phyloP scores from a whole-genome alignment of 2,113 vertebrate genomes.

The Azemiops feae region DNA sequence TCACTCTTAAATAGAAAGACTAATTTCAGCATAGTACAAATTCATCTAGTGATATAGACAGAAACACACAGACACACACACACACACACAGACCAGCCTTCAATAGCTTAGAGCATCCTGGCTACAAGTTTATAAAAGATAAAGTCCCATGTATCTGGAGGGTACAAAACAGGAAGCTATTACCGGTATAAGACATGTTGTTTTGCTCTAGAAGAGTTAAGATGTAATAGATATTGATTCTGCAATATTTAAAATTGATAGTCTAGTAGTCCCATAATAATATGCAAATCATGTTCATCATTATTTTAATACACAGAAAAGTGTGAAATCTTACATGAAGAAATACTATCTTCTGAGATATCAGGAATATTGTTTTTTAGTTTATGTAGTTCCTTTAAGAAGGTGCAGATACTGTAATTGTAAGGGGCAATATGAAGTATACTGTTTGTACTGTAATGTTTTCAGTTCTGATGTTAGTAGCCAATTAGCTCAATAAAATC shows the following conservation, averaged over 20 bases:
- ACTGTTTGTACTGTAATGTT: not conserved
- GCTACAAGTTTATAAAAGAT: not conserved
- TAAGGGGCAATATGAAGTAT: not conserved
- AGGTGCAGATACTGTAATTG: not conserved
- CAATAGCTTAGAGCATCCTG: not conserved
- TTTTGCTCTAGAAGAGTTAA: not conserved
- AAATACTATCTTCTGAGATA: not conserved
- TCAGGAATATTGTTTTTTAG: not conserved
- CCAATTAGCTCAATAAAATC: not conserved
- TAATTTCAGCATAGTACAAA: not conserved
- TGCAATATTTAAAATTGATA: not conserved
- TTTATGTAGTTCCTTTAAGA: not conserved
- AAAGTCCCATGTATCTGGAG: not conserved
- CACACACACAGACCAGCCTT: not conserved
- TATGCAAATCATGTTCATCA: not conserved
- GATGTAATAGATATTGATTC: not conserved
- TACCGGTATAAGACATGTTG: not conserved
- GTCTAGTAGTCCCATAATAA: not conserved
- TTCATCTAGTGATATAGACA: not conserved
- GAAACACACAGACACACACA: not conserved
- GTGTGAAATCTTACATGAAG: not conserved
- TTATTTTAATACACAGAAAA: not conserved
- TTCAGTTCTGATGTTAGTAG: not conserved
- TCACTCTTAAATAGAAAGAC: not conserved
- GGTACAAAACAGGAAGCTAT: not conserved